These are phyloP conservation scores for Nansenia antarctica DNA, from an alignment of 2,113 vertebrate genomes.

Conservation along the genomic window DNA sequence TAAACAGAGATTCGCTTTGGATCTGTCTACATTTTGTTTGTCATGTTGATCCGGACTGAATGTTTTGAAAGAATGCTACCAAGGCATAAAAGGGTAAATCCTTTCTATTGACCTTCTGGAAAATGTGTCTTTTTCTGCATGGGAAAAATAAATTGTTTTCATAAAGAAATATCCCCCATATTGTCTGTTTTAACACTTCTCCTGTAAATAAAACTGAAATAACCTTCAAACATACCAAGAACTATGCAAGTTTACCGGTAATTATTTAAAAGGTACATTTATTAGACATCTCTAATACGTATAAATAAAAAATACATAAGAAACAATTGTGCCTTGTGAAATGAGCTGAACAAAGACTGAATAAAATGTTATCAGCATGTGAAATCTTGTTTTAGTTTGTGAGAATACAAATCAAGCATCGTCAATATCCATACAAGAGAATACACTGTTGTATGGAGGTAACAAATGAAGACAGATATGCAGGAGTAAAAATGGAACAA, in stretches of 20 bases:
- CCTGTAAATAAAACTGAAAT: slow-evolving; percentile 58
- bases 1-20: too few relatives aligned
- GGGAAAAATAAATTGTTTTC: too few relatives aligned
- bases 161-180: too few relatives aligned
- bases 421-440: slow-evolving; percentile 68
- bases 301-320: slow-evolving; percentile 75
- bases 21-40: too few relatives aligned
- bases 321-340: slow-evolving; percentile 73
- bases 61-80: not conserved
- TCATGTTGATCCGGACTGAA: too few relatives aligned
- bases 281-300: slow-evolving; percentile 61
- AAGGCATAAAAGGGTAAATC: slow-evolving; percentile 33
- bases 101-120: slow-evolving; percentile 19
- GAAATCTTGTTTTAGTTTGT: not conserved
- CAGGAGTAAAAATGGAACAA: slow-evolving; percentile 60
- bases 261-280: slow-evolving; percentile 73
- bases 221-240: slow-evolving; percentile 59
- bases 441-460: slow-evolving; percentile 72
- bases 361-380: slow-evolving; percentile 54
- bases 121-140: slow-evolving; percentile 20
- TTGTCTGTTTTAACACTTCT: slow-evolving; percentile 40
- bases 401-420: slow-evolving; percentile 24
- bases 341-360: slow-evolving; percentile 73
- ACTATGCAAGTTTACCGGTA: slow-evolving; percentile 65
- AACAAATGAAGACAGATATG: slow-evolving; percentile 70